Conservation (phyloP, 1,140 invertebrate species). For the Lanistes nyassanus region DNA sequence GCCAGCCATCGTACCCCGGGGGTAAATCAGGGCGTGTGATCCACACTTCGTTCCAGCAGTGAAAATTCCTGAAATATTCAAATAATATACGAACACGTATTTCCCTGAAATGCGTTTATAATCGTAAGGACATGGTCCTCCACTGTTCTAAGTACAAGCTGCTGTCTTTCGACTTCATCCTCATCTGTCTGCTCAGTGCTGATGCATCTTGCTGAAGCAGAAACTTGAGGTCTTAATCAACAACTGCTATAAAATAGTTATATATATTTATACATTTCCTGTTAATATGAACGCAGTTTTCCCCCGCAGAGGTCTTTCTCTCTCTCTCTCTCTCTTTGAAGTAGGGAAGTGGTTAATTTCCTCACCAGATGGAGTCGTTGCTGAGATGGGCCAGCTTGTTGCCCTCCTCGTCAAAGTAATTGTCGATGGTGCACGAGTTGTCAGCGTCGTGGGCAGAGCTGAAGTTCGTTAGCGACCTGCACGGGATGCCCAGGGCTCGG, state of each 20-base stretch:
- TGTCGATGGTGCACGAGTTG: slow-evolving; percentile 85
- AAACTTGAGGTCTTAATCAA: neutral
- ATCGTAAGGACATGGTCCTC: neutral
- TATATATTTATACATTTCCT: neutral
- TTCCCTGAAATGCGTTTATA: neutral
- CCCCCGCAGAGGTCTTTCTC: neutral
- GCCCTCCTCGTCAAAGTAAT: slow-evolving; percentile 73
- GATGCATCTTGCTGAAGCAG: no score
- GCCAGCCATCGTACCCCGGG: slow-evolving; percentile 77
- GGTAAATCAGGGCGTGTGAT: slow-evolving; percentile 86
- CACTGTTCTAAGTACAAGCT: no score
- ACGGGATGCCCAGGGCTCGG: slow-evolving; percentile 80
- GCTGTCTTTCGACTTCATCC: no score
- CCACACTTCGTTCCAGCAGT: slow-evolving; percentile 96
- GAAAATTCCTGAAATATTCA: slow-evolving; percentile 78
- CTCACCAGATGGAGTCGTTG: slow-evolving; percentile 45
- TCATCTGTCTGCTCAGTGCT: no score
- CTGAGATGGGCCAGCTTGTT: slow-evolving; percentile 1
- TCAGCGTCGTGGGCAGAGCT: slow-evolving; percentile 93
- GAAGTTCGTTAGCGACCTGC: slow-evolving; percentile 86
- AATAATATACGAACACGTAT: neutral
- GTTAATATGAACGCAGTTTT: neutral
- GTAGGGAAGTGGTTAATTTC: no score
- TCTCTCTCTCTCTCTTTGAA: no score
- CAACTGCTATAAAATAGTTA: no score